phyloP scores from a whole-genome alignment of 37 sponge, comb jelly and placozoan genomes.

The Ephydatia muelleri region DNA sequence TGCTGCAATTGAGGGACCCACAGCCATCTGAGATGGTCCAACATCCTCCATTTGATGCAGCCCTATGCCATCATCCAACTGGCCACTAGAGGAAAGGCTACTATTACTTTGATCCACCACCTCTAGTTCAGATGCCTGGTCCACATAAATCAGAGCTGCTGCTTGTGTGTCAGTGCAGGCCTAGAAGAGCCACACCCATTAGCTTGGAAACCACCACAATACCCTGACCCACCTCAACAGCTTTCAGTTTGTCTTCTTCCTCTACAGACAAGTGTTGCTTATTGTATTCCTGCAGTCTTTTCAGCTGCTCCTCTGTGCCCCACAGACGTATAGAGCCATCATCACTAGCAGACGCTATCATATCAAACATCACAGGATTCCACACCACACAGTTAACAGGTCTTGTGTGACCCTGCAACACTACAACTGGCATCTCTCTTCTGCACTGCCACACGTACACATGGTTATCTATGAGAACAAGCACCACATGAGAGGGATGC shows the following conservation, averaged over 20 bases:
- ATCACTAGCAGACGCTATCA: slow-evolving; percentile 93
- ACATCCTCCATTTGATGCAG: not conserved
- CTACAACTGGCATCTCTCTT: slow-evolving; percentile 70
- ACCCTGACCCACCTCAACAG: not conserved
- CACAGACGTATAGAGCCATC: slow-evolving; percentile 70
- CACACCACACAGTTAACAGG: slow-evolving; percentile 94
- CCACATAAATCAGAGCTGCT: not conserved
- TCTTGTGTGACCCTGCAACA: slow-evolving; percentile 84
- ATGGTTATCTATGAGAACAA: slow-evolving; percentile 81
- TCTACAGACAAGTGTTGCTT: not conserved
- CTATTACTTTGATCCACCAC: not conserved
- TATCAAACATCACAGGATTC: slow-evolving; percentile 83
- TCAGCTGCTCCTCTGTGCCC: slow-evolving; percentile 59
- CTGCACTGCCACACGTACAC: slow-evolving; percentile 90
- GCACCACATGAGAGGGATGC: slow-evolving; percentile 18
- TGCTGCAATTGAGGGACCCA: not conserved
- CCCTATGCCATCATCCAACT: not conserved
- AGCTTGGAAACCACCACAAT: not conserved
- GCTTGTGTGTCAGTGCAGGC: not conserved
- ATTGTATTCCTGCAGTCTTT: slow-evolving; percentile 11
- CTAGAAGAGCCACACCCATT: not conserved
- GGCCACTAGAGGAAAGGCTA: not conserved
- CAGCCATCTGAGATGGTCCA: not conserved
- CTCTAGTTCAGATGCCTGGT: not conserved
- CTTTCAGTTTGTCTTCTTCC: not conserved